Base-by-base conservation (phyloP, 2,797 vertebrate species). In the Gila robusta region DNA sequence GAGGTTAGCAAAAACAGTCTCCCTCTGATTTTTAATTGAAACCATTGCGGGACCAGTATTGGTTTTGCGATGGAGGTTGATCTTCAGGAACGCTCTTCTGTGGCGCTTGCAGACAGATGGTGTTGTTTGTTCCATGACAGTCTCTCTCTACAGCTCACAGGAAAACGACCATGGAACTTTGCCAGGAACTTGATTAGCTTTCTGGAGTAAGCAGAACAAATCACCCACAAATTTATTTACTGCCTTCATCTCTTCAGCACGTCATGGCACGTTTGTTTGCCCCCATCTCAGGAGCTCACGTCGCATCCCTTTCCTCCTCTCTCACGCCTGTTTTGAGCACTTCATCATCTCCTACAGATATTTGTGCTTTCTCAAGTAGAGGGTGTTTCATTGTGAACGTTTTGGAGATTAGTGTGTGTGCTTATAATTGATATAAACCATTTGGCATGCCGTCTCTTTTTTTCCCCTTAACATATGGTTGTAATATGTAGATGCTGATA, bases 381-480 rank as follows among this genome's bases (percentile, higher is more conserved):
- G 90, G 89, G 89, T 88, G 89, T 92, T 91, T 79, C 90, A 90
- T 83, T 54, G 85, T 67, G 78, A 87, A 84, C 86, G 35, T 47
- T 76, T 67, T 81, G 89, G 91, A 89, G 84, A 91, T 90, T 91
- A 83, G 86, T 83, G 82, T 87, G 82, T 87, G 77, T 37, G 17
- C 21, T 81, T 90, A 91, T 93, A 93, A 94, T 92, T 93, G 86
- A 94, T 92, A 86, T 88, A 89, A 92, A 92, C 89, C 91, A 91
- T 93, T 93, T 93, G 94, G 90, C 85, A 83, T 56, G 74, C 83
- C 23, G 28, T 88, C 87, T 81, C 66, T 35, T 47, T 64, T 86
- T 77, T 72, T 66, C 74, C 71, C 79, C 82, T 89, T 87, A 91
- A 91, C 94, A 93, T 91, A 90, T 93, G 92, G 91, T 85, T 70